Evolutionary conservation across 1,140 invertebrate genomes (phyloP).

Genomic region (Drosophila rhopaloa): DNA sequence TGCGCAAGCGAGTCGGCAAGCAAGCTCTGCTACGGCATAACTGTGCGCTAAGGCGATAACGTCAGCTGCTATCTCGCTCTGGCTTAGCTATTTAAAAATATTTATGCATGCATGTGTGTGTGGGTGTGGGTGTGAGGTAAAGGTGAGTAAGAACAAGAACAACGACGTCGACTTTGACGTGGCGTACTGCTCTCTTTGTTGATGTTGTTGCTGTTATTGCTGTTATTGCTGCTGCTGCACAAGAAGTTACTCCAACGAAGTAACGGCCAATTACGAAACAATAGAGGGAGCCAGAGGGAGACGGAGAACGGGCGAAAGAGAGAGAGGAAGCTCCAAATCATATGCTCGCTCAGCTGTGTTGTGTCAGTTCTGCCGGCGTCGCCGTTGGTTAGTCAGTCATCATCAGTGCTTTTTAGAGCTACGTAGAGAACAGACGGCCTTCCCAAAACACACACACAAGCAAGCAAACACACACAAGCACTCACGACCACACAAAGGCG

Average conservation of each 20-base stretch:
- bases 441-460: conserved; percentile 39
- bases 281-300: background rate
- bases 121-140: conserved; percentile 11
- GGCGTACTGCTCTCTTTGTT: conserved; percentile 39
- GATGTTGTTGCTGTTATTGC: conserved; percentile 5
- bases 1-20: conserved; percentile 34
- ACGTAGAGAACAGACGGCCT: conserved; percentile 51
- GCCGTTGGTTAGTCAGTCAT: conserved; percentile 67
- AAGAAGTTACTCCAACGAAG: conserved; percentile 39
- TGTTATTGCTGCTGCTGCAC: conserved; percentile 3
- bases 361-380: conserved; percentile 17
- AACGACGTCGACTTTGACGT: conserved; percentile 65
- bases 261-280: conserved; percentile 66
- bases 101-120: conserved; percentile 22
- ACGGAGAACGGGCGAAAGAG: background rate
- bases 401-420: conserved; percentile 65
- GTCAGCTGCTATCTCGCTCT: conserved; percentile 32
- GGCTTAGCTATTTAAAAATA: conserved; percentile 34
- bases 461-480: conserved; percentile 10
- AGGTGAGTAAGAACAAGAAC: conserved; percentile 44
- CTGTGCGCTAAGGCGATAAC: conserved; percentile 61
- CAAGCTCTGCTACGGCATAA: conserved; percentile 57
- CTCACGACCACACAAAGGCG: background rate
- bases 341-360: conserved; percentile 31
- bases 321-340: conserved; percentile 23